Percentiles rank a stretch among this genome's conserved stretches.
Evolutionary conservation across 1,140 invertebrate genomes (phyloP).

Genomic region (Harpegnathos saltator): DNA sequence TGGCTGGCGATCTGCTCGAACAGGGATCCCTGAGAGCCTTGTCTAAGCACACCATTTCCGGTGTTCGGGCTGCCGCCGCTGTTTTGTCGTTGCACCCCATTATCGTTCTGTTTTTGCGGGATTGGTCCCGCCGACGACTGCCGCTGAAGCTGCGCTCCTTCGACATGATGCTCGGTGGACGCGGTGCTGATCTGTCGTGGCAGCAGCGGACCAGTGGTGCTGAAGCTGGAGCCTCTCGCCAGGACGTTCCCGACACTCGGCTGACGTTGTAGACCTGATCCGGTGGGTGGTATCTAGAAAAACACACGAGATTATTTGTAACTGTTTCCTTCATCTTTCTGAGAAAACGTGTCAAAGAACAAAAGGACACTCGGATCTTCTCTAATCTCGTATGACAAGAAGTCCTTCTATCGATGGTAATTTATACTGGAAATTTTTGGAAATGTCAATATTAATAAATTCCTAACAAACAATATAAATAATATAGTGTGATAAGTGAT

Average conservation of each 20-base stretch:
- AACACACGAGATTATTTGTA: not conserved
- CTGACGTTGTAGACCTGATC: slow-evolving; percentile 87
- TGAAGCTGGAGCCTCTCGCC: slow-evolving; percentile 88
- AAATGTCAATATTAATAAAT: slow-evolving; percentile 12
- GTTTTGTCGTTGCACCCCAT: slow-evolving; percentile 78
- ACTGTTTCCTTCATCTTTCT: not conserved
- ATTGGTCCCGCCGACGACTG: slow-evolving; percentile 72
- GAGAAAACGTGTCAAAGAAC: not conserved
- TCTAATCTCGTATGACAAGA: not conserved
- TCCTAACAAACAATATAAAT: not conserved
- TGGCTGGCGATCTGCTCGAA: slow-evolving; percentile 94
- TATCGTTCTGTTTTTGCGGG: slow-evolving; percentile 55
- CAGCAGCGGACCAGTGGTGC: slow-evolving; percentile 80
- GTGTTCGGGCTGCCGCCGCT: slow-evolving; percentile 74
- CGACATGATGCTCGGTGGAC: slow-evolving; percentile 36
- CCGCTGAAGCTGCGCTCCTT: slow-evolving; percentile 48
- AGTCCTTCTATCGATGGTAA: not conserved
- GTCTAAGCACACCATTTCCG: slow-evolving; percentile 87
- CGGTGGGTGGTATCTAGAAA: slow-evolving; percentile 83
- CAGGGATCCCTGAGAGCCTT: slow-evolving; percentile 92
- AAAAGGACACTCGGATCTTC: not conserved
- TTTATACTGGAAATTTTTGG: not conserved
- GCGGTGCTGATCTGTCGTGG: slow-evolving; percentile 77
- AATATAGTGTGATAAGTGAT: too few species aligned
- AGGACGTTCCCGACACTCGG: slow-evolving; percentile 89